Conservation (phyloP, 2,113 vertebrate species). For the Probosciger aterrimus region DNA sequence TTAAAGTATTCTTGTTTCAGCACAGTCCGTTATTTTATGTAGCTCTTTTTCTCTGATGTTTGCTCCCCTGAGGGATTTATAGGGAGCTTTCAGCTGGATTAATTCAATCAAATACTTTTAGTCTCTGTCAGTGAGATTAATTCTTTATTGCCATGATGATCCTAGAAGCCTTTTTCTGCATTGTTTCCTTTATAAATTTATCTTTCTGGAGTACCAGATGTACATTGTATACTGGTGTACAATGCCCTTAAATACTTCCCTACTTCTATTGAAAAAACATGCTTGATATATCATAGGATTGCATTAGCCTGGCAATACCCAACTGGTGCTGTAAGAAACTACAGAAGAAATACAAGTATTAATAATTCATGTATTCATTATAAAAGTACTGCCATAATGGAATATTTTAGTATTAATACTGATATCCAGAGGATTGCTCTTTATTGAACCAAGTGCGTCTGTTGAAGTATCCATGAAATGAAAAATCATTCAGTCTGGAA, state of each 20-base stretch:
- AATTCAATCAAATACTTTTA: neutral
- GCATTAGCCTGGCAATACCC: neutral
- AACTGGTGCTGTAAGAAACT: neutral
- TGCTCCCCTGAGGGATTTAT: neutral
- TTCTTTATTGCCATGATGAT: neutral
- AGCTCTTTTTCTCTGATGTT: neutral
- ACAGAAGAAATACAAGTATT: neutral
- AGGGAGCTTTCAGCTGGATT: neutral
- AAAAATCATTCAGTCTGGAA: conserved; percentile 23
- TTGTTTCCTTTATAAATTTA: neutral
- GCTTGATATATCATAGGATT: neutral
- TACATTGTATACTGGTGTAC: neutral
- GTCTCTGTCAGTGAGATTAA: neutral
- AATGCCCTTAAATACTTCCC: neutral
- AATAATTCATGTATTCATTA: conserved; percentile 31
- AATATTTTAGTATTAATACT: conserved; percentile 53
- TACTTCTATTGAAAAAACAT: neutral
- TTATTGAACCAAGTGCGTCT: neutral
- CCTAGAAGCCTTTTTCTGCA: neutral
- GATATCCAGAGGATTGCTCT: conserved; percentile 1
- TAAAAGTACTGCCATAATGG: conserved; percentile 17
- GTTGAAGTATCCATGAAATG: conserved; percentile 48
- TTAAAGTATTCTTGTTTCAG: neutral
- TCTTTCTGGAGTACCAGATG: neutral
- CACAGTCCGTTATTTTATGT: neutral